A percentile compares a stretch with the other conserved stretches of the same genome.
These are phyloP conservation scores for Cryptotis parvus DNA, from an alignment of 2,113 vertebrate genomes.

Conservation along the genomic window DNA sequence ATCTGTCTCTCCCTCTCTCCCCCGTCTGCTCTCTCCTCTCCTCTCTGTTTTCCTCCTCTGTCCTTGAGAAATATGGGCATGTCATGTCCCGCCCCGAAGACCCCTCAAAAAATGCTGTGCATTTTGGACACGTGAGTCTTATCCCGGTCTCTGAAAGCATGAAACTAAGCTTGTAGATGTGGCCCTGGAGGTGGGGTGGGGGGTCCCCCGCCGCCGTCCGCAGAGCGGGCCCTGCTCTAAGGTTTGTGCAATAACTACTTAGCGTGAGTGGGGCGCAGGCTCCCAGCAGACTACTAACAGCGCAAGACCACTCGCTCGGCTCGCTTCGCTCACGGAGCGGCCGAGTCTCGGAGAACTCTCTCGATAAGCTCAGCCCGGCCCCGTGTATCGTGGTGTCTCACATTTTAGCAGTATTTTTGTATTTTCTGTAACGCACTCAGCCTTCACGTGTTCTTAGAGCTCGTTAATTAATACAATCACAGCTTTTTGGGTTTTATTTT, in stretches of 20 bases:
- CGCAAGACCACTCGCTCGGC: conserved; percentile 88
- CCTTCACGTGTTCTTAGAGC: conserved; percentile 90
- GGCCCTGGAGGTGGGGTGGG: no score
- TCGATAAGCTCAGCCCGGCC: conserved; percentile 86
- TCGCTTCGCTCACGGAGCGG: no score
- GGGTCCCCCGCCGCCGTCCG: no score
- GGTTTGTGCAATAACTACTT: conserved; percentile 93
- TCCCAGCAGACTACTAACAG: conserved; percentile 91
- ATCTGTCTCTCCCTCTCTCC: conserved; percentile 76
- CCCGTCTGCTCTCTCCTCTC: conserved; percentile 58
- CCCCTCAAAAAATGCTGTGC: conserved; percentile 79
- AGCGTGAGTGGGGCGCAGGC: conserved; percentile 87
- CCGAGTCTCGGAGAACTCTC: conserved; percentile 86
- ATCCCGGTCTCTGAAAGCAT: conserved; percentile 66
- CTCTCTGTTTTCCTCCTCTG: conserved; percentile 68
- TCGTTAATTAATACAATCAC: conserved; percentile 90
- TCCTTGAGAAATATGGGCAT: conserved; percentile 54
- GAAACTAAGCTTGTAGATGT: conserved; percentile 66
- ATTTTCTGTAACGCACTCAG: conserved; percentile 91
- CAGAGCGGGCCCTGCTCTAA: conserved; percentile 85
- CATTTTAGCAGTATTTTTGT: conserved; percentile 92
- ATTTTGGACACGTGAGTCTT: conserved; percentile 68
- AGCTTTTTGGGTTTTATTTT: conserved; percentile 65
- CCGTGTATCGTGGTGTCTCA: conserved; percentile 87
- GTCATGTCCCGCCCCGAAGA: conserved; percentile 65